Conservation (phyloP, 2,797 vertebrate species). For the Epinephelus awoara region DNA sequence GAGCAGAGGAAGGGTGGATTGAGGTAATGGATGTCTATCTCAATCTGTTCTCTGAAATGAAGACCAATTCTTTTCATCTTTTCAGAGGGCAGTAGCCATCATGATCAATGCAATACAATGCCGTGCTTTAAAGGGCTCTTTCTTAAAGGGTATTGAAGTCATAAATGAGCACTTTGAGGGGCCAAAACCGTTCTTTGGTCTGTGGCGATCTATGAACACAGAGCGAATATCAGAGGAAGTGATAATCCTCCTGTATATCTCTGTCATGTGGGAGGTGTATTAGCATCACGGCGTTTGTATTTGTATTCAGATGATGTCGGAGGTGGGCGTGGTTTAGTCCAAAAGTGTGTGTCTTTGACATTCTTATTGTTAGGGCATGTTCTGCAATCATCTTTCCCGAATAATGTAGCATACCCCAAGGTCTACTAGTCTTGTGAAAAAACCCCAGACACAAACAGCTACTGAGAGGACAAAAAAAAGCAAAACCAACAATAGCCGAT, state of each 20-base stretch:
- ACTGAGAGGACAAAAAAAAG: neutral
- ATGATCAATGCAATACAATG: conserved; percentile 43
- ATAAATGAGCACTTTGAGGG: conserved; percentile 27
- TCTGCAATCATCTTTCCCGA: neutral
- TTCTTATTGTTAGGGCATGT: neutral
- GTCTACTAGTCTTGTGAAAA: neutral
- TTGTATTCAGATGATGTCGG: conserved; percentile 13
- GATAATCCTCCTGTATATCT: conserved; percentile 13
- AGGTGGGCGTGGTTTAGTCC: neutral
- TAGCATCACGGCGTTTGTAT: conserved; percentile 12
- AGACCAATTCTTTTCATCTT: conserved; percentile 46
- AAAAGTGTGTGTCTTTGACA: neutral
- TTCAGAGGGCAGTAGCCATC: conserved; percentile 35
- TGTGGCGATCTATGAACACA: conserved; percentile 22
- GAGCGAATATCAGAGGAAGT: conserved; percentile 19
- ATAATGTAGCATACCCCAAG: neutral
- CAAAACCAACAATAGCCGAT: too few relatives aligned
- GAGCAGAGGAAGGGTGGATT: neutral
- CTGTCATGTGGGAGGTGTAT: conserved; percentile 16
- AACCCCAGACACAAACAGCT: neutral
- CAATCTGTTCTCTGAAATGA: conserved; percentile 34
- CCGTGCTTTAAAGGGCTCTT: conserved; percentile 17
- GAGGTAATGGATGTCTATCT: conserved; percentile 26
- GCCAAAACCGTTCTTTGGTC: conserved; percentile 46
- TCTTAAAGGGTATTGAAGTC: conserved; percentile 19